These are phyloP conservation scores for Panurus biarmicus DNA, from an alignment of 2,113 vertebrate genomes.

Conservation along the genomic window DNA sequence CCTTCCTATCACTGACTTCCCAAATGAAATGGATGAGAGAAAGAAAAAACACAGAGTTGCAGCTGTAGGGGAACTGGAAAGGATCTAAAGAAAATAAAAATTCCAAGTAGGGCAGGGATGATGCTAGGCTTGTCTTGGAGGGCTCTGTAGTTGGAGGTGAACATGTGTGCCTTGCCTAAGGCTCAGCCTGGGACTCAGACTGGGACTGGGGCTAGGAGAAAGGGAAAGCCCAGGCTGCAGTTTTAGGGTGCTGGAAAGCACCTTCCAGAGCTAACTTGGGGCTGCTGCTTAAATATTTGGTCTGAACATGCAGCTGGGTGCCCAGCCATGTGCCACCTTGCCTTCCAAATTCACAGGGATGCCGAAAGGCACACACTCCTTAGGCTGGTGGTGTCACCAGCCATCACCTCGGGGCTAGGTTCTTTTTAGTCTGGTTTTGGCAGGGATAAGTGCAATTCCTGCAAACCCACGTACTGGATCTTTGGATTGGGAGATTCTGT, in stretches of 20 bases:
- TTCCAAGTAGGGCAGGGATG: neutral
- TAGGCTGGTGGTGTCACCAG: neutral
- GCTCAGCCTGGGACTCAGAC: neutral
- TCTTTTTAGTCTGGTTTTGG: neutral
- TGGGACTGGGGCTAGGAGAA: neutral
- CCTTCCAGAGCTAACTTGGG: neutral
- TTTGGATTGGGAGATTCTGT: fast-evolving
- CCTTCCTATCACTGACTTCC: neutral
- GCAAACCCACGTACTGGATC: neutral
- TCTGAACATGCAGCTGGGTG: neutral
- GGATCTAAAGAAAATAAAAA: neutral
- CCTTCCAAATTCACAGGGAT: neutral
- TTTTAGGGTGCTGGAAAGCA: neutral
- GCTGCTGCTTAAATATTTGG: neutral
- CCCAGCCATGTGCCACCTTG: neutral
- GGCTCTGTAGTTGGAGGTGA: neutral
- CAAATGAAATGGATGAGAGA: neutral
- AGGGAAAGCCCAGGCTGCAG: neutral
- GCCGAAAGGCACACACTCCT: neutral
- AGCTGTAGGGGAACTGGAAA: neutral
- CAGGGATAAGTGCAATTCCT: neutral
- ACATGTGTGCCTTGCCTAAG: neutral
- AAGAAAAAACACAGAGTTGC: neutral
- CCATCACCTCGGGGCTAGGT: neutral
- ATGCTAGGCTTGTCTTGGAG: neutral